These are phyloP conservation scores for Lasioglossum albipes DNA, from an alignment of 1,140 invertebrate genomes.

Conservation along the genomic window DNA sequence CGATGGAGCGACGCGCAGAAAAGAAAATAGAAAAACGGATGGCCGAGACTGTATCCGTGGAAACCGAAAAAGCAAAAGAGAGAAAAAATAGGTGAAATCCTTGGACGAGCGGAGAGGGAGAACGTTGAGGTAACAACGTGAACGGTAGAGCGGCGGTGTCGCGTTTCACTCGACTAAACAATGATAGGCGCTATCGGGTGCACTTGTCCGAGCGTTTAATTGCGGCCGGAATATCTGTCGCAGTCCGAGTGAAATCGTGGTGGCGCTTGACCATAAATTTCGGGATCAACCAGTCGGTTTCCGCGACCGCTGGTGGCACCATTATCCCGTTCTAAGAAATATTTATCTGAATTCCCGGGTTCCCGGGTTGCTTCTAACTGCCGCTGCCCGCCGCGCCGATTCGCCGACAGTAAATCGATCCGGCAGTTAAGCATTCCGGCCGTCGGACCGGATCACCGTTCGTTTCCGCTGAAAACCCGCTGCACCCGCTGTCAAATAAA, in stretches of 20 bases:
- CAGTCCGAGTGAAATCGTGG: background rate
- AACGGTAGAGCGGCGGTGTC: too few relatives aligned
- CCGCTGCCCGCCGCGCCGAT: background rate
- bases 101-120: background rate
- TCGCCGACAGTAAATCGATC: slow-evolving; percentile 1
- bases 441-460: background rate
- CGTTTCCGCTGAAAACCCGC: slow-evolving; percentile 4
- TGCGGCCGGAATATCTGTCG: background rate
- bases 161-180: too few relatives aligned
- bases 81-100: background rate
- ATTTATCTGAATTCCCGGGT: slow-evolving; percentile 5
- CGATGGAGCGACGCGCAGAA: background rate
- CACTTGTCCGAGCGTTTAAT: slow-evolving; percentile 1
- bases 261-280: background rate
- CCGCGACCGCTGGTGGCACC: background rate
- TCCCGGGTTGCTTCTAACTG: background rate
- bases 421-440: background rate
- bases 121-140: too few relatives aligned
- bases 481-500: slow-evolving; percentile 7
- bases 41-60: background rate
- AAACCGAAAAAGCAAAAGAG: too few relatives aligned
- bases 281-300: slow-evolving; percentile 1
- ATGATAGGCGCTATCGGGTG: background rate
- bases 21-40: background rate
- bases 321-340: slow-evolving; percentile 14